phyloP scores from a whole-genome alignment of 1,140 invertebrate species.

The Sycobia sp. region DNA sequence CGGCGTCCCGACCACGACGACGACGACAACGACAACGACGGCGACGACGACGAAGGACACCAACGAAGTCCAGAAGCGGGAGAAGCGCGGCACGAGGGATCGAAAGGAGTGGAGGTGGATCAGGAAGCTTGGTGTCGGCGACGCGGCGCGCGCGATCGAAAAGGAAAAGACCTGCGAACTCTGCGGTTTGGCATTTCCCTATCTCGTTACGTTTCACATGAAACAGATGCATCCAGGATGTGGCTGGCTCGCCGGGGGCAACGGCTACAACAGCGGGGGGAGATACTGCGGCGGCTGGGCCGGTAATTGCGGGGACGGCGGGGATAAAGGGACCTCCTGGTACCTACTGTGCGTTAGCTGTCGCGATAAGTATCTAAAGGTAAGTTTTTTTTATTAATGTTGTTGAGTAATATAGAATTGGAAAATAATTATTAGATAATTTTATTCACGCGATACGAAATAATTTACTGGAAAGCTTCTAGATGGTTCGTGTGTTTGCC shows the following conservation, averaged over 20 bases:
- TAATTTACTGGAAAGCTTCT: too few relatives aligned
- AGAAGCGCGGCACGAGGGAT: conserved; percentile 64
- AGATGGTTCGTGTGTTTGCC: too few relatives aligned
- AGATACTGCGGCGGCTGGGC: conserved; percentile 86
- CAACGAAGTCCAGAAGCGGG: conserved; percentile 58
- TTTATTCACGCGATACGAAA: too few relatives aligned
- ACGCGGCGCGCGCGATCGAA: conserved; percentile 41
- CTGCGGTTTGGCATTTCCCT: conserved; percentile 78
- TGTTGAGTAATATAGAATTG: too few relatives aligned
- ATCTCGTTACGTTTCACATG: conserved; percentile 92
- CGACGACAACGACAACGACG: conserved; percentile 38
- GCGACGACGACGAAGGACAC: conserved; percentile 54
- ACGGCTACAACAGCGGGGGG: conserved; percentile 86
- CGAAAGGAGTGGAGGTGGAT: conserved; percentile 65
- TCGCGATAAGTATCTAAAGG: conserved; percentile 78
- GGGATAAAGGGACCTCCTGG: conserved; percentile 83
- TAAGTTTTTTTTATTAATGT: too few relatives aligned
- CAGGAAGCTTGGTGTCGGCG: conserved; percentile 34
- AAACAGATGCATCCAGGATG: conserved; percentile 87
- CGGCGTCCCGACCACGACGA: too few relatives aligned
- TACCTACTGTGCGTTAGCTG: conserved; percentile 91
- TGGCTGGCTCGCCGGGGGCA: conserved; percentile 81
- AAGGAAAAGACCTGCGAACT: conserved; percentile 82
- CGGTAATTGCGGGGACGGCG: conserved; percentile 86
- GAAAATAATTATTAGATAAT: too few relatives aligned